Conservation (phyloP, 2,888 invertebrate species). For the Trissoscelio sp. region DNA sequence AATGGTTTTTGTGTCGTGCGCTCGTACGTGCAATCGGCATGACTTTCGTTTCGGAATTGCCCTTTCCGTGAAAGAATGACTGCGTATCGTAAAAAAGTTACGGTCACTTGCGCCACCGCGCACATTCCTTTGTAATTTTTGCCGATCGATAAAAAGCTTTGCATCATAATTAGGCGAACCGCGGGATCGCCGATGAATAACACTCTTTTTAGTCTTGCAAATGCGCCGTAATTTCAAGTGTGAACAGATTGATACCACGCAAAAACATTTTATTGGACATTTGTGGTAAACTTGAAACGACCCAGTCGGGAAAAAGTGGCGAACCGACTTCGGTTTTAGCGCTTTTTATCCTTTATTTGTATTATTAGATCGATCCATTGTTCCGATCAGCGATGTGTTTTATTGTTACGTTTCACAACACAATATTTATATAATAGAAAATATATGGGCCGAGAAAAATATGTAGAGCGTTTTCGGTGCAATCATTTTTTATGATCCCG, state of each 20-base stretch:
- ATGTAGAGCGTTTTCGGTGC: constrained; percentile 17
- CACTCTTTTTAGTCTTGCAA: constrained; percentile 25
- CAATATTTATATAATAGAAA: constrained; percentile 35
- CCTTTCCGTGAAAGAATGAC: constrained; percentile 61
- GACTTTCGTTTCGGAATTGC: constrained; percentile 64
- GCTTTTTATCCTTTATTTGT: background rate
- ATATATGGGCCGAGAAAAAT: constrained; percentile 2
- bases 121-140: constrained; percentile 63
- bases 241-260: constrained; percentile 38
- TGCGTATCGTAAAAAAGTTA: constrained; percentile 63
- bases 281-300: constrained; percentile 19
- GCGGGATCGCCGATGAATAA: constrained; percentile 49
- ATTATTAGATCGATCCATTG: constrained; percentile 36
- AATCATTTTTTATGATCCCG: constrained; percentile 39
- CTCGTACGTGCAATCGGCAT: constrained; percentile 53
- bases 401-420: constrained; percentile 32
- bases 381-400: constrained; percentile 18
- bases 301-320: background rate
- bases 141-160: constrained; percentile 60
- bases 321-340: background rate
- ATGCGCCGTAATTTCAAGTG: constrained; percentile 42
- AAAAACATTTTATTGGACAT: constrained; percentile 36
- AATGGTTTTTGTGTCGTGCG: constrained; percentile 44
- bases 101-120: constrained; percentile 64
- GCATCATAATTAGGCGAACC: constrained; percentile 62